These are phyloP conservation scores for Lipotes vexillifer DNA, from an alignment of 2,113 vertebrate genomes.

Conservation along the genomic window DNA sequence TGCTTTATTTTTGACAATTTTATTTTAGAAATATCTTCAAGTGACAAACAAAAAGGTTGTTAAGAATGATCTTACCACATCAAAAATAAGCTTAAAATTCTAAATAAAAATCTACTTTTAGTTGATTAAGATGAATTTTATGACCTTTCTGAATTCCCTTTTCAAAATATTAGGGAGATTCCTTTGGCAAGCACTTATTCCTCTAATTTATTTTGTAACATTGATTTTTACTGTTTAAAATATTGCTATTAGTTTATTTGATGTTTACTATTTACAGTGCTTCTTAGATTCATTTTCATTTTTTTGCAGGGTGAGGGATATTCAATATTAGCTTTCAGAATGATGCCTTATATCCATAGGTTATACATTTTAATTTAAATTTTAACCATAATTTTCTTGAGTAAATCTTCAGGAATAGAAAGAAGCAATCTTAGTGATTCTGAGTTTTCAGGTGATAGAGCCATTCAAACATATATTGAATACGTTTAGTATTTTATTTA, in stretches of 20 bases:
- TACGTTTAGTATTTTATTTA: too few species aligned
- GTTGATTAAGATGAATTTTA: not conserved
- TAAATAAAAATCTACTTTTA: not conserved
- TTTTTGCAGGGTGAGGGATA: not conserved
- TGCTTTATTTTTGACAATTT: constrained; percentile 66
- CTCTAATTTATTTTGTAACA: not conserved
- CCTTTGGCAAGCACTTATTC: not conserved
- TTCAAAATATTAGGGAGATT: not conserved
- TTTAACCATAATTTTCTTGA: not conserved
- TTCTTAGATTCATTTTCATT: not conserved
- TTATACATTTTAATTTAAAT: not conserved
- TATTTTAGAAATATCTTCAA: constrained; percentile 47
- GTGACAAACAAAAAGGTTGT: constrained; percentile 40
- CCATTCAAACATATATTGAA: not conserved
- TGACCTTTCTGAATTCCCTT: not conserved
- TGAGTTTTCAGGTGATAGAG: not conserved
- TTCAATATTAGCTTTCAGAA: constrained; percentile 1
- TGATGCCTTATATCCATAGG: not conserved
- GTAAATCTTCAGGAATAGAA: not conserved
- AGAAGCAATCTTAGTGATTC: not conserved
- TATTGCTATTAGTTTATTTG: not conserved
- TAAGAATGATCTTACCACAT: not conserved
- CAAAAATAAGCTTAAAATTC: constrained; percentile 36
- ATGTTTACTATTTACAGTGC: not conserved
- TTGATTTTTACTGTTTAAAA: constrained; percentile 14